phyloP scores from a whole-genome alignment of 2,113 vertebrate species.

The Cheilinus undulatus region DNA sequence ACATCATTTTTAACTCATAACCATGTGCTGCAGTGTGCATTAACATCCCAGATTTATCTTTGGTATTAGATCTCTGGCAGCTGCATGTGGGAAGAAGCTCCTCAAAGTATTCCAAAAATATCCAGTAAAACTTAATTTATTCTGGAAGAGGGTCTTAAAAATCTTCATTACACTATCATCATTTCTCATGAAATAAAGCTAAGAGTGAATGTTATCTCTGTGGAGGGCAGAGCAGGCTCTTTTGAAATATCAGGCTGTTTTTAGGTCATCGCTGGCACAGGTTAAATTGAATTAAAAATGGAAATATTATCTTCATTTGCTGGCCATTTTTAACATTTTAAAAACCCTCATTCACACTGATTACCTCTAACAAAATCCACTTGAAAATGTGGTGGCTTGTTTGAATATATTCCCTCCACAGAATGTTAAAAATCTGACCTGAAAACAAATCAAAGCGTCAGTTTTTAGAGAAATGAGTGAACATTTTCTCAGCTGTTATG shows the following conservation, averaged over 20 bases:
- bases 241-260: background rate
- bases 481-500: conserved; percentile 1
- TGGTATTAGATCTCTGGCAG: conserved; percentile 37
- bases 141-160: conserved; percentile 19
- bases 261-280: background rate
- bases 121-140: conserved; percentile 38
- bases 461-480: conserved; percentile 6
- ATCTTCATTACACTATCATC: conserved; percentile 1
- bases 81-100: conserved; percentile 16
- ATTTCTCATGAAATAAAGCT: background rate
- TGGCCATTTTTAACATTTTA: background rate
- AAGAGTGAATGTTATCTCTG: conserved; percentile 9
- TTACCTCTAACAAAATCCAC: background rate
- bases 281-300: conserved; percentile 3
- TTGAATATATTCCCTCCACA: background rate
- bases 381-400: background rate
- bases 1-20: background rate
- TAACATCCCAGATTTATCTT: conserved; percentile 29
- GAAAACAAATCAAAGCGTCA: background rate
- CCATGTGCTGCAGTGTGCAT: conserved; percentile 2
- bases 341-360: background rate
- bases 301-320: background rate
- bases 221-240: background rate
- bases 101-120: conserved; percentile 32
- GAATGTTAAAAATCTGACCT: background rate